A percentile compares a stretch with the other conserved stretches of the same genome.
phyloP scores from a whole-genome alignment of 2,113 vertebrate genomes.

The Scomber scombrus region DNA sequence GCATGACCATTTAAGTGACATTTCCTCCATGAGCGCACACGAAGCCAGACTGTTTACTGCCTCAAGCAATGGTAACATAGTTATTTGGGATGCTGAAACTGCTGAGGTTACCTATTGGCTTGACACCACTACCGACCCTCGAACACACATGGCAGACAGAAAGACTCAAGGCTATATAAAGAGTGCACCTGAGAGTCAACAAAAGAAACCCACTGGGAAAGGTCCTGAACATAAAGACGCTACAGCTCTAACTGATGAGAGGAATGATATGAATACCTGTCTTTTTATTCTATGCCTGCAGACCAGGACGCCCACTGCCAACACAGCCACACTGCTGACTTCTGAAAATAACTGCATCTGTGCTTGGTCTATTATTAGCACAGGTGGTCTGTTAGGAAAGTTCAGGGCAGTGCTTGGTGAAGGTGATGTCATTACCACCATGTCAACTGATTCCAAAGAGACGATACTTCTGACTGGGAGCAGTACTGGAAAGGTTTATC shows the following conservation, averaged over 20 bases:
- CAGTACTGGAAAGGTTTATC: slow-evolving; percentile 5
- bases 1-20: slow-evolving; percentile 7
- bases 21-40: slow-evolving; percentile 27
- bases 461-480: slow-evolving; percentile 9
- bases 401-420: slow-evolving; percentile 27
- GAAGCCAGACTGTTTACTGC: not conserved
- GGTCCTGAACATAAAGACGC: not conserved
- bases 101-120: not conserved
- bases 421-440: not conserved
- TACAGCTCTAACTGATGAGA: not conserved
- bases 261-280: not conserved
- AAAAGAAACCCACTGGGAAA: not conserved
- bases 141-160: accelerated
- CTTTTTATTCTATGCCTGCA: slow-evolving; percentile 10
- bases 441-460: not conserved
- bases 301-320: not conserved
- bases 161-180: not conserved
- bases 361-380: slow-evolving; percentile 23
- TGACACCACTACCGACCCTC: not conserved
- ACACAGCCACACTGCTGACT: slow-evolving; percentile 19
- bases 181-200: not conserved
- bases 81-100: not conserved
- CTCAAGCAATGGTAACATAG: slow-evolving; percentile 29
- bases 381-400: slow-evolving; percentile 9
- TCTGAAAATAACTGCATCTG: not conserved